Percentiles rank a stretch among this genome's conserved stretches.
phyloP scores from a whole-genome alignment of 2,113 vertebrate species.

The Casuarius casuarius region DNA sequence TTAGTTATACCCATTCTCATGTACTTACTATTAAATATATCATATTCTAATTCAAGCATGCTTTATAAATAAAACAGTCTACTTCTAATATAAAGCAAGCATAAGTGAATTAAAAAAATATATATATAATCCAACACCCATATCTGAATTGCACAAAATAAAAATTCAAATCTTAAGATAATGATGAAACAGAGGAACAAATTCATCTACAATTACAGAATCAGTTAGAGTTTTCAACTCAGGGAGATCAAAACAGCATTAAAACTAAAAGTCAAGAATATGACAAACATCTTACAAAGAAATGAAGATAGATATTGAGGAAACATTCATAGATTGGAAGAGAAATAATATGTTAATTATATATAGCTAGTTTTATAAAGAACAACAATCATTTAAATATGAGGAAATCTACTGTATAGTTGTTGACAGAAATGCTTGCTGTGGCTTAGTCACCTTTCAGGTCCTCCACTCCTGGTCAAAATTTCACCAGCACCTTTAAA shows the following conservation, averaged over 20 bases:
- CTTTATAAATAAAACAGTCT: background rate
- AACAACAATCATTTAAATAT: background rate
- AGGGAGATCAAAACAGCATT: background rate
- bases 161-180: background rate
- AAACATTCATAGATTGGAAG: background rate
- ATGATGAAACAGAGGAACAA: background rate
- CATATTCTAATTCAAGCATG: background rate
- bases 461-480: background rate
- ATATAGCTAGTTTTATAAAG: background rate
- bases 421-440: background rate
- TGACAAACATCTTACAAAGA: background rate
- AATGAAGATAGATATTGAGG: background rate
- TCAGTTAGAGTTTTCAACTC: background rate
- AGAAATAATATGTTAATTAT: background rate
- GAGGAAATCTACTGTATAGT: background rate
- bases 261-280: background rate
- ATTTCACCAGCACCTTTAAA: background rate
- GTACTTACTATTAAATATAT: background rate
- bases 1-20: background rate
- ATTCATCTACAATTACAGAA: background rate
- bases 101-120: background rate
- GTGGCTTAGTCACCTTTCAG: background rate
- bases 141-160: background rate
- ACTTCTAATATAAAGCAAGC: background rate
- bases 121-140: background rate